Evolutionary conservation across 2,113 vertebrate species (phyloP).

Genomic region (Odontophorus gujanensis): DNA sequence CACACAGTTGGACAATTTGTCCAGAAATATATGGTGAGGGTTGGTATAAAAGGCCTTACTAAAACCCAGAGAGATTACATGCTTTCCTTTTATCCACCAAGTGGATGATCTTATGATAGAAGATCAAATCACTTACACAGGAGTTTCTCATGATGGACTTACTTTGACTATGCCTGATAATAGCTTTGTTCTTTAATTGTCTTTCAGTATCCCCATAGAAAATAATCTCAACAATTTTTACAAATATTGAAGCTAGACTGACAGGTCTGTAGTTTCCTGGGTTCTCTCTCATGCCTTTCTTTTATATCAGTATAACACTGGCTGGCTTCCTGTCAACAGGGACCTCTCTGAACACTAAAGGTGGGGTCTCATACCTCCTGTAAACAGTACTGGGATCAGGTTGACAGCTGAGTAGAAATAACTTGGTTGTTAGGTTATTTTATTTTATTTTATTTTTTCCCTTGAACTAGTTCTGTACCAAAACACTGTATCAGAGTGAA

Average conservation of each 20-base stretch:
- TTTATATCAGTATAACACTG: neutral
- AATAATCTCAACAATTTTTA: neutral
- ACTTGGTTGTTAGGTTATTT: neutral
- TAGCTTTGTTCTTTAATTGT: neutral
- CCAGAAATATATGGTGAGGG: neutral
- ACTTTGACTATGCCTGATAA: neutral
- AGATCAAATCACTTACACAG: neutral
- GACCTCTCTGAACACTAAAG: neutral
- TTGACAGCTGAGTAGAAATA: neutral
- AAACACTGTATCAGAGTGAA: neutral
- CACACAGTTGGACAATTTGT: neutral
- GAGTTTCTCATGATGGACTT: neutral
- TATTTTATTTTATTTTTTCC: neutral
- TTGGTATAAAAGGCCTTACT: neutral
- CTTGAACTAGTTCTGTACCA: neutral
- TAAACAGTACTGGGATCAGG: rapidly evolving
- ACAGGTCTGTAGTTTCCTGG: neutral
- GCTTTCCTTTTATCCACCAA: neutral
- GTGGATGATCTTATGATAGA: neutral
- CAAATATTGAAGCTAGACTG: neutral
- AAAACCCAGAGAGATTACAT: neutral
- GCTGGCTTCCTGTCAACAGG: neutral
- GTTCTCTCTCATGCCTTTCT: neutral
- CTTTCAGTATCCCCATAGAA: neutral
- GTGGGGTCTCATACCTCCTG: neutral